Evolutionary conservation across 2,113 vertebrate genomes (phyloP), one percentile per base, ranked within the genome.

Genomic region (Eulacestoma nigropectus): DNA sequence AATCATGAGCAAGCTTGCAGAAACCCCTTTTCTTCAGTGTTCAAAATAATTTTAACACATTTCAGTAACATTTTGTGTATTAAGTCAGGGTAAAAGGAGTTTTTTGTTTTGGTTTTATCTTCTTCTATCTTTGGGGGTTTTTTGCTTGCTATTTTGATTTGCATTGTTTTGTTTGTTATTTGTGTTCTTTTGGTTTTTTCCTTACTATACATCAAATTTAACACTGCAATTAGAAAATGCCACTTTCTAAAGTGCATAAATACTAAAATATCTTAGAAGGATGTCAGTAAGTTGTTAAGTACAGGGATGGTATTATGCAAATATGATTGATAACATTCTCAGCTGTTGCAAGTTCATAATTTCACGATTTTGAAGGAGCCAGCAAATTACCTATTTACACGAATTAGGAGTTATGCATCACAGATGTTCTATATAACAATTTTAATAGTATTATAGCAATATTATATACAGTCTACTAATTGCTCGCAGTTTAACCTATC

Each of bases 41-140:
- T 93, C 82, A 49, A 74, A 89, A 87, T 27, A 91, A 19, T 96
- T 83, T 41, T 57, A 90, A 75, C 76, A 86, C 16, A 41, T 83
- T 57, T 77, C 88, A 95, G 74, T 81, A 95, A 35, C 7, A 69
- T 90, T 59, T 84, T 83, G 10, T 59, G 20, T 42, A 64, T 86
- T 73, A 97, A n/a, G 29, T 92, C 69, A 90, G 5, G 2, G 5
- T 25, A 49, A 9, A 10, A 65, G 4, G 0, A 0, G 0, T 18
- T 47, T 12, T 11, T 39, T 19, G 7, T 57, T 44, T 56, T 56
- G 4, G 2, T 57, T 80, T 80, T 57, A 35, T 37, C 4, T 17
- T 74, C n/a, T n/a, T 12, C 10, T 49, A 4, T 23, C 3, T 19
- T 69, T 60, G 4, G 1, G 1, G 11, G n/a, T n/a, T 47, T 35